Base-by-base conservation (phyloP, 2,113 vertebrate species). In the Pleuronectes platessa region DNA sequence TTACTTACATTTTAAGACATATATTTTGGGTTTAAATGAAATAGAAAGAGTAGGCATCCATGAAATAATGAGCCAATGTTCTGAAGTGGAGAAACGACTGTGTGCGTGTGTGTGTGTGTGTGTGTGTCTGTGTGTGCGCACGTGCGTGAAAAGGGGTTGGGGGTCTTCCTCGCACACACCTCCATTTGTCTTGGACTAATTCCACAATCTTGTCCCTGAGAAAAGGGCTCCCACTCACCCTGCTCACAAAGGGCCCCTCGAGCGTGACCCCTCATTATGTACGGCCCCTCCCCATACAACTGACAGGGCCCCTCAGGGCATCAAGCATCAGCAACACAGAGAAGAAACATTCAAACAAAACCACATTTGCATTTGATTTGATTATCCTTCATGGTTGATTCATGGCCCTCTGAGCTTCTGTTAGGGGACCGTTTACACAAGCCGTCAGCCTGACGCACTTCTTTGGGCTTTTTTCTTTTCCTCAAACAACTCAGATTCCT, bases 341-440 rank as follows among this genome's bases (percentile, higher is more conserved):
- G 74, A 80, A 85, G 80, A 81, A 75, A 86, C 54, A 61, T 18
- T 86, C 79, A 90, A 85, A 89, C 84, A 77, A 77, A 88, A 89
- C 79, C 77, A 78, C 79, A 92, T 93, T 93, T 93, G 91, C 92
- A 92, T 93, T 87, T 90, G 86, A 93, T 93, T 92, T 92, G 91
- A 93, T 90, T 92, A 92, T 90, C 79, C 87, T 92, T 91, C 91
- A 89, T 91, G 91, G 89, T 86, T 90, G 88, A 92, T 90, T 91
- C 89, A 90, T 89, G 88, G 81, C 65, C 74, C 73, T 79, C 45
- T 67, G 79, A 86, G 83, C 75, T 85, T 85, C 84, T 85, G 81
- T 88, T 79, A 53, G 51, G 63, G 71, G 67, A 79, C 73, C 62
- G 21, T 89, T 87, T 79, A 84, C 61, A 87, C 78, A 83, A 85